These are phyloP conservation scores for Caenorhabditis imperialis DNA, from an alignment of 2,888 invertebrate genomes.

Conservation along the genomic window DNA sequence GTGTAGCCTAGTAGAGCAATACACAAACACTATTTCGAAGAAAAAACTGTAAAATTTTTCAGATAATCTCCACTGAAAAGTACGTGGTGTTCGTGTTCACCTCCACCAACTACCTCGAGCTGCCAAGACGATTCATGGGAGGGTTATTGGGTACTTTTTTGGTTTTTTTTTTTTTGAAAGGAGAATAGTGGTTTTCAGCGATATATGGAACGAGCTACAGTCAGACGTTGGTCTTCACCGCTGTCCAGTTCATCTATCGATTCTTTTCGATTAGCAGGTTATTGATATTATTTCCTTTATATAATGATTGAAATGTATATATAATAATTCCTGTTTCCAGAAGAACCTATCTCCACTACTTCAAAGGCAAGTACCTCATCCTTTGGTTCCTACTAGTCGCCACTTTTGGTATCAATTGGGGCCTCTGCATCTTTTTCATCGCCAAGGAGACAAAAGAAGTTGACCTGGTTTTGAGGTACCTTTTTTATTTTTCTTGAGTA, in stretches of 20 bases:
- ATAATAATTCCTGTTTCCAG: constrained; percentile 5
- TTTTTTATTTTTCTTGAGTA: no score
- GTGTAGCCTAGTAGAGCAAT: no score
- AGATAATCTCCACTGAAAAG: constrained; percentile 50
- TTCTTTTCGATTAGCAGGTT: constrained; percentile 23
- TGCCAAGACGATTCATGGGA: constrained; percentile 22
- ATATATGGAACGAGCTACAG: constrained; percentile 43
- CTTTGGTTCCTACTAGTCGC: constrained; percentile 32
- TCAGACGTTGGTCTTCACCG: constrained; percentile 37
- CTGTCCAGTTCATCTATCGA: constrained; percentile 42
- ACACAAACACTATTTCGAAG: no score
- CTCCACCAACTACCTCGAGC: constrained; percentile 41
- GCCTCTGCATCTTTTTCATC: constrained; percentile 36
- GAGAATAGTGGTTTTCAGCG: constrained; percentile 19
- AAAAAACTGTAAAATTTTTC: no score
- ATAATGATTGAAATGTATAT: no score
- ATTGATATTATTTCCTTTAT: no score
- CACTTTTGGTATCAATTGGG: constrained; percentile 36
- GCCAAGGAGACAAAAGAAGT: constrained; percentile 25
- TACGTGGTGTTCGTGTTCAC: constrained; percentile 49
- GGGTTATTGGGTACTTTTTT: constrained; percentile 14
- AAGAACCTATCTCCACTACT: constrained; percentile 20
- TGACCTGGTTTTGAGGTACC: constrained; percentile 22
- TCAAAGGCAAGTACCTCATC: constrained; percentile 24
- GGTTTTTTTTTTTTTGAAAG: no score